Conservation (phyloP, 2,888 invertebrate species). For the Amaurobius ferox region DNA sequence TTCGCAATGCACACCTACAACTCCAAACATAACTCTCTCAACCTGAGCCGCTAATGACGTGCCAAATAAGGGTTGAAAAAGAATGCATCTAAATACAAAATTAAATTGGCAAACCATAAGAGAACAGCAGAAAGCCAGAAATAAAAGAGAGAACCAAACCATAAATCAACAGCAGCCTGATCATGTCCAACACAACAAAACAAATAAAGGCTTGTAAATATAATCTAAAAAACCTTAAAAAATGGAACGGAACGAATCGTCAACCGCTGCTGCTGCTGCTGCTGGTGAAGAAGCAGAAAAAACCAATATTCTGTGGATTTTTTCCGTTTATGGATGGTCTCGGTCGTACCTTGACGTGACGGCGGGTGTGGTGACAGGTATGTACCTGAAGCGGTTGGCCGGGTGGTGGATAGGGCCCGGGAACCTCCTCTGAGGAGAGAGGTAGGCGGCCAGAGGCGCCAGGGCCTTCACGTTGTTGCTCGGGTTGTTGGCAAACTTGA, state of each 20-base stretch:
- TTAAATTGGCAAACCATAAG: conserved; percentile 29
- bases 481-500: conserved; percentile 95
- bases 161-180: conserved; percentile 16
- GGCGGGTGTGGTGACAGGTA: conserved; percentile 79
- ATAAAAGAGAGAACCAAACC: conserved; percentile 42
- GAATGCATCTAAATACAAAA: conserved; percentile 8
- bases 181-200: conserved; percentile 17
- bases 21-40: too few species aligned
- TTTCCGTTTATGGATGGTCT: conserved; percentile 63
- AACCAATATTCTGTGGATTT: conserved; percentile 46
- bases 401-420: conserved; percentile 90
- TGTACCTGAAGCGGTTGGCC: conserved; percentile 85
- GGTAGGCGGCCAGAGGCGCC: conserved; percentile 86
- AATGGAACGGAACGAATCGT: conserved; percentile 58
- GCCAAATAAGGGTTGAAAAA: not conserved
- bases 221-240: conserved; percentile 65
- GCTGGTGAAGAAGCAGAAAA: conserved; percentile 44
- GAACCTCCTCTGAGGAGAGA: conserved; percentile 84
- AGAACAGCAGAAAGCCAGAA: conserved; percentile 36
- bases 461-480: conserved; percentile 89
- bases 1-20: too few species aligned
- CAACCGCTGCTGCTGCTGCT: conserved; percentile 25
- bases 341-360: conserved; percentile 80
- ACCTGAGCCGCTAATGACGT: not conserved
- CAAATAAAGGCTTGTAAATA: conserved; percentile 39